phyloP scores from a whole-genome alignment of 2,888 invertebrate species.

The Ochlodes sylvanus region DNA sequence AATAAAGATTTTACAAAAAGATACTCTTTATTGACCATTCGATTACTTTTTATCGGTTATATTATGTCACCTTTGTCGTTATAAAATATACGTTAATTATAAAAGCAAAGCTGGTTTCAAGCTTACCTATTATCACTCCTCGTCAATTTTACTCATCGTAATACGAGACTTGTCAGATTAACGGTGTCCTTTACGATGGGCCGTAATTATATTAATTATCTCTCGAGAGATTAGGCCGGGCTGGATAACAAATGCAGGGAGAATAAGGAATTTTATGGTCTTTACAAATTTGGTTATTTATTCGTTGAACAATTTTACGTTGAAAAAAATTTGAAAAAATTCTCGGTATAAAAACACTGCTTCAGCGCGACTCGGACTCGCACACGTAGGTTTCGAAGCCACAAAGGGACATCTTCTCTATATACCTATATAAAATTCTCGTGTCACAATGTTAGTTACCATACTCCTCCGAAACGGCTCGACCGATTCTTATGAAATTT shows the following conservation, averaged over 20 bases:
- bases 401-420: too few species aligned
- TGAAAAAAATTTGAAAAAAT: too few species aligned
- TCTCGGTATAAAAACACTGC: too few species aligned
- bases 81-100: neutral
- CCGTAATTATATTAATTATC: conserved; percentile 45
- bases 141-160: conserved; percentile 33
- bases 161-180: conserved; percentile 38
- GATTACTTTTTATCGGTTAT: neutral
- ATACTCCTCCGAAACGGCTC: too few species aligned
- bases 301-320: neutral
- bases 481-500: too few species aligned
- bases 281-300: neutral
- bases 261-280: conserved; percentile 29
- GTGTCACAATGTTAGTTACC: too few species aligned
- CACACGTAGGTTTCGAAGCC: too few species aligned
- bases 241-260: conserved; percentile 26
- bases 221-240: conserved; percentile 19
- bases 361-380: too few species aligned
- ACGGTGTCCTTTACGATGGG: conserved; percentile 42
- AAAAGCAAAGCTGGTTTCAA: neutral
- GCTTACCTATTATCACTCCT: conserved; percentile 15
- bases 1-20: too few species aligned
- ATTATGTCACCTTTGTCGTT: neutral
- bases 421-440: too few species aligned
- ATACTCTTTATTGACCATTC: too few species aligned